Evolutionary conservation across 1,140 invertebrate species (phyloP).

Genomic region (Sesamia nonagrioides): DNA sequence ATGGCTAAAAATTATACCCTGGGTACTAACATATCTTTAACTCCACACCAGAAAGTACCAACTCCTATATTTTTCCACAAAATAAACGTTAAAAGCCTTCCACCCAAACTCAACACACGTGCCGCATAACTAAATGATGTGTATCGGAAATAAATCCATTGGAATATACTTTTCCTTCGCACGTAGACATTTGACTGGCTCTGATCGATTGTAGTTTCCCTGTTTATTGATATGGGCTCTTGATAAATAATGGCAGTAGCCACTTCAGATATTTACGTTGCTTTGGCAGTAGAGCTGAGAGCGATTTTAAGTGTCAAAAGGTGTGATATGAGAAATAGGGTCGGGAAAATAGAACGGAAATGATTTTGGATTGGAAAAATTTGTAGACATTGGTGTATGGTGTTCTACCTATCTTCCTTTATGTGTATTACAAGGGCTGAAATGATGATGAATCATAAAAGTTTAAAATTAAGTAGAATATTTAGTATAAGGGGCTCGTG

Average conservation of each 20-base stretch:
- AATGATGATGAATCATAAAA: no score
- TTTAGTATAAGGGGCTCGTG: no score
- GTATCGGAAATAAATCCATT: conserved; percentile 55
- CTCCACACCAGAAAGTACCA: neutral
- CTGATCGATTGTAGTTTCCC: conserved; percentile 46
- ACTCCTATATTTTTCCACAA: neutral
- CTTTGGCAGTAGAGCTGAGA: neutral
- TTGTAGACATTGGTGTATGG: no score
- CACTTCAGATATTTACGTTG: conserved; percentile 16
- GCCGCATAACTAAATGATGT: conserved; percentile 50
- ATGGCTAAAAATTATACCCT: no score
- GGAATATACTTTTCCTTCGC: conserved; percentile 50
- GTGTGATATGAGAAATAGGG: neutral
- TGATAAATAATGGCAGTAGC: conserved; percentile 32
- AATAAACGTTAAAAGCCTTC: conserved; percentile 1
- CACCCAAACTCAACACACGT: conserved; percentile 10
- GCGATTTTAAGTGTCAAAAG: conserved; percentile 19
- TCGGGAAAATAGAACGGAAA: neutral
- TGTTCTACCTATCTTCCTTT: no score
- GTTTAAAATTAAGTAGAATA: no score
- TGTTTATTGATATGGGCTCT: conserved; percentile 46
- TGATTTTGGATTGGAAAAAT: no score
- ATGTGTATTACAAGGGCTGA: no score
- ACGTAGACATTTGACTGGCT: conserved; percentile 48
- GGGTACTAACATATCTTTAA: no score